Base-by-base conservation (phyloP, 92 coral and sea anemone genomes). In the Zoanthus sociatus region DNA sequence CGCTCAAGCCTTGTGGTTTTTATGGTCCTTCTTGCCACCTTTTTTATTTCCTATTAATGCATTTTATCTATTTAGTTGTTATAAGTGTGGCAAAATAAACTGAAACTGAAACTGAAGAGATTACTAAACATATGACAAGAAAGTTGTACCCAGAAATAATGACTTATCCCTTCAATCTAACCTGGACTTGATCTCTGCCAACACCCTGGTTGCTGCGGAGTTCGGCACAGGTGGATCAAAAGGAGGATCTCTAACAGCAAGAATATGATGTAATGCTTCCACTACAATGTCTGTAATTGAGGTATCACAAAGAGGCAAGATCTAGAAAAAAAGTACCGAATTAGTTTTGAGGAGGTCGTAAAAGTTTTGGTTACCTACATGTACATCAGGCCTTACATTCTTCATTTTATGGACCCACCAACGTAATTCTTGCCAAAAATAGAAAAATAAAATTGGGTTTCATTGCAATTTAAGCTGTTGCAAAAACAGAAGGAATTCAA, bases 101-200 rank as follows among this genome's bases (percentile, higher is more conserved):
- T n/a, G n/a, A n/a, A n/a, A 7, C 16, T 56, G 13, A 56, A 15
- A 0, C 26, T 6, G 3, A 14, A 58, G 7, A 58, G 66, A 58
- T 2, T 5, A 7, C 60, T 9, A 10, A 0, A 63, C 20, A 60
- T 2, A 63, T 20, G n/a, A 7, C 16, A 14, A 12, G 9, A 18
- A 7, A 20, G 10, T 26, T 26, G 26, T 20, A 9, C 55, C 6
- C 69, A 63, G 7, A 63, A 69, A 32, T 17, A 16, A 11, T 6
- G 9, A 63, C 13, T 30, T 10, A 30, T 69, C 7, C 10, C 46
- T 69, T 26, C 14, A 12, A 6, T 0, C 89, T 50, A 11, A 94
- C 99, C 99, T 95, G 33, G 97, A 90, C 84, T 93, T 96, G 10
- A 96, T 89, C 88, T 96, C 99, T 68, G 95, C 93, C 88, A 96